Evolutionary conservation across 2,113 vertebrate species (phyloP).

Genomic region (Gambusia holbrooki): DNA sequence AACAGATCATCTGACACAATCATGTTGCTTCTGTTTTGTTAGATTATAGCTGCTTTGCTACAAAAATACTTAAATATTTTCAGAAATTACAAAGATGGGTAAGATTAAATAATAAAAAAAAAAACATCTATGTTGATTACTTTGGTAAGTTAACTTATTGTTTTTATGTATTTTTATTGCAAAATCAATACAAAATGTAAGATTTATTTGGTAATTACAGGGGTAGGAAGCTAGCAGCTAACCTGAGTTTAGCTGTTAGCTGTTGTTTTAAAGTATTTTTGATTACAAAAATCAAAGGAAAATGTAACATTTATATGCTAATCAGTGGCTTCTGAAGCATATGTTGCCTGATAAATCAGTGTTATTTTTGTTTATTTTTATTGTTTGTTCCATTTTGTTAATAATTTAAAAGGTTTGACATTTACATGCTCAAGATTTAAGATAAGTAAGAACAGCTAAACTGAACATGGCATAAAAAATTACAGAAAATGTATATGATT

Average conservation of each 20-base stretch:
- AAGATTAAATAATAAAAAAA: neutral
- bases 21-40: neutral
- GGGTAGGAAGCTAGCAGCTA: neutral
- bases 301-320: too few relatives aligned
- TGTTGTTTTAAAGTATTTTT: too few relatives aligned
- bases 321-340: too few relatives aligned
- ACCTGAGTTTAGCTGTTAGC: neutral
- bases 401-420: neutral
- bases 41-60: neutral
- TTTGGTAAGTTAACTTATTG: neutral
- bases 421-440: neutral
- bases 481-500: neutral
- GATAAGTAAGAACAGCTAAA: neutral
- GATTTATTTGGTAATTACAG: too few relatives aligned
- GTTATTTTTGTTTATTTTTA: neutral
- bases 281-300: too few relatives aligned
- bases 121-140: neutral
- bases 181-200: too few relatives aligned
- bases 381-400: neutral
- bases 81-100: neutral
- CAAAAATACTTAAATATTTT: neutral
- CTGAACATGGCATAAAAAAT: neutral
- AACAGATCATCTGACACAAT: slow-evolving; percentile 17
- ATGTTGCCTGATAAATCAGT: too few relatives aligned
- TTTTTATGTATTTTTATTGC: neutral